Evolutionary conservation across 2,797 vertebrate species (phyloP).

Genomic region (Rhinatrema bivittatum): DNA sequence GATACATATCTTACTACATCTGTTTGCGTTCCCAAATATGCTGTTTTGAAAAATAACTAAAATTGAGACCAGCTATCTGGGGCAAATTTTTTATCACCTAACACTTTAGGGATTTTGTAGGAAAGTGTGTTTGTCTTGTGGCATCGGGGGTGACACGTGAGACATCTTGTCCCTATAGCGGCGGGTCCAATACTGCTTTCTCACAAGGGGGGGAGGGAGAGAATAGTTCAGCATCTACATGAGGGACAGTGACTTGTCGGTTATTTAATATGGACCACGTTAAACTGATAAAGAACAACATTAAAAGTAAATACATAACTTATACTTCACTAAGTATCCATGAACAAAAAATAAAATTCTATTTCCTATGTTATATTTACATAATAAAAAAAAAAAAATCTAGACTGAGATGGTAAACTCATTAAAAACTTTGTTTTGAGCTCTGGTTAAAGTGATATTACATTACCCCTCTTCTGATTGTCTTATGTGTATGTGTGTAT

Average conservation of each 20-base stretch:
- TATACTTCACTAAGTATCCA: conserved; percentile 85
- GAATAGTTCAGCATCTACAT: conserved; percentile 74
- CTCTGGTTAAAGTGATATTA: conserved; percentile 64
- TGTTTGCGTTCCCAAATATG: conserved; percentile 25
- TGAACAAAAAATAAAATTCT: conserved; percentile 95
- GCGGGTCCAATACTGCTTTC: conserved; percentile 56
- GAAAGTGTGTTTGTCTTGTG: too few relatives aligned
- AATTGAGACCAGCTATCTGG: too few relatives aligned
- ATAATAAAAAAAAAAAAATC: conserved; percentile 75
- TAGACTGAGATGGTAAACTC: conserved; percentile 83
- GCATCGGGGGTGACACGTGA: conserved; percentile 23
- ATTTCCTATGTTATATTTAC: conserved; percentile 98
- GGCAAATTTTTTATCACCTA: too few relatives aligned
- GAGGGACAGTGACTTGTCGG: conserved; percentile 84
- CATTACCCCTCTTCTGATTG: conserved; percentile 76
- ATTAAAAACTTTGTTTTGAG: conserved; percentile 70
- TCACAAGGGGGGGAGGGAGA: conserved; percentile 56
- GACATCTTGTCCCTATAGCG: conserved; percentile 48
- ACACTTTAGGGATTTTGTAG: too few relatives aligned
- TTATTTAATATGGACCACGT: conserved; percentile 76
- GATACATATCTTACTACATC: too few relatives aligned
- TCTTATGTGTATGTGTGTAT: conserved; percentile 64
- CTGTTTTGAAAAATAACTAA: too few relatives aligned
- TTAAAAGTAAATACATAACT: conserved; percentile 85
- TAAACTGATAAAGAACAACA: conserved; percentile 60